Conservation (phyloP, 1,140 invertebrate species). For the Gonatopus flavifemur region DNA sequence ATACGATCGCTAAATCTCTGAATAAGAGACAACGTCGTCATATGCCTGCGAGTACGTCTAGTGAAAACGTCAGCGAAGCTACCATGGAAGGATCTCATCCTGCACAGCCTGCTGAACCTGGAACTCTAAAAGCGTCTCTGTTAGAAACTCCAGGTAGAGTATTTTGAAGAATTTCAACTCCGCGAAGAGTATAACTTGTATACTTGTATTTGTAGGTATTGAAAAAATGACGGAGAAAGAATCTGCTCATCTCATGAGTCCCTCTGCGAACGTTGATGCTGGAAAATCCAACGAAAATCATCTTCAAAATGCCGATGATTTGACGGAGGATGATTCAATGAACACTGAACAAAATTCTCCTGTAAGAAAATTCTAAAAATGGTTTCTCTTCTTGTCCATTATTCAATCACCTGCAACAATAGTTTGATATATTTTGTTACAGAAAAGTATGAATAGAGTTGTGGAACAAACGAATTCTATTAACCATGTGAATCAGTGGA, state of each 20-base stretch:
- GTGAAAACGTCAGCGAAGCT: constrained; percentile 61
- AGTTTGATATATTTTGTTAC: constrained; percentile 1
- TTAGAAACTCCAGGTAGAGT: constrained; percentile 81
- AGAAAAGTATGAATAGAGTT: constrained; percentile 58
- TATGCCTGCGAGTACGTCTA: constrained; percentile 48
- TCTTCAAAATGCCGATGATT: constrained; percentile 15
- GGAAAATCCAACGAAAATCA: constrained; percentile 28
- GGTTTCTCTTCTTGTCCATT: too few species aligned
- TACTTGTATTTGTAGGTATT: constrained; percentile 64
- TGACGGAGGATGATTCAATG: constrained; percentile 18
- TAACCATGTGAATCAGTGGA: constrained; percentile 65
- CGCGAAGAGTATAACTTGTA: neutral
- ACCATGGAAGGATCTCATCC: constrained; percentile 84
- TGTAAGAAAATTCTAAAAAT: constrained; percentile 32
- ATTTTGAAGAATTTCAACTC: too few species aligned
- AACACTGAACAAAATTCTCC: constrained; percentile 38
- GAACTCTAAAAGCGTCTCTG: constrained; percentile 86
- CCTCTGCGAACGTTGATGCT: constrained; percentile 39
- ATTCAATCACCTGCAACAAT: too few species aligned
- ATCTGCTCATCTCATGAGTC: constrained; percentile 74
- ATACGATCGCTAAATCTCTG: constrained; percentile 83
- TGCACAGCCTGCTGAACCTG: constrained; percentile 86
- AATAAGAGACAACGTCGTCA: constrained; percentile 66
- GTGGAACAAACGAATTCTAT: constrained; percentile 34
- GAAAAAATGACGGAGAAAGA: constrained; percentile 95